A percentile compares a stretch with the other conserved stretches of the same genome.
phyloP scores from a whole-genome alignment of 2,888 invertebrate species.

The Pandemis heparana region DNA sequence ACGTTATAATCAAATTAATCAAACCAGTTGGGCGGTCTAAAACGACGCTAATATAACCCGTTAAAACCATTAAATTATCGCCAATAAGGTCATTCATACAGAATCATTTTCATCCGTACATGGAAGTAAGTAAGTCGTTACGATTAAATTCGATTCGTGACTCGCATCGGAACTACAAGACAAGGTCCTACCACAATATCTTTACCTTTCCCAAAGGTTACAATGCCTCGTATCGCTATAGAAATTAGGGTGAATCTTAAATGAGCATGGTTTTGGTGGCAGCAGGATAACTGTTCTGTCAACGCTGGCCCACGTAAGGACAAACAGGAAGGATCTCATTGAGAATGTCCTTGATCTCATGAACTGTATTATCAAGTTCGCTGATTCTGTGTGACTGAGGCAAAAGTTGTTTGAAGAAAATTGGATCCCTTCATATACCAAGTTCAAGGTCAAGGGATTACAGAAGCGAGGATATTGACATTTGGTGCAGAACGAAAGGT shows the following conservation, averaged over 20 bases:
- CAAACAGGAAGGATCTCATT: conserved; percentile 79
- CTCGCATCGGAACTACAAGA: conserved; percentile 61
- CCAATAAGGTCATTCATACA: conserved; percentile 46
- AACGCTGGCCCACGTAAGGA: conserved; percentile 58
- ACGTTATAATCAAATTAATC: background rate
- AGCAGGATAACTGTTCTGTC: conserved; percentile 40
- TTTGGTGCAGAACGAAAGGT: no score
- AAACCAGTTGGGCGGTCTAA: conserved; percentile 6
- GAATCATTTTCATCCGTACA: conserved; percentile 57
- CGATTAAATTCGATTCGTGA: conserved; percentile 73
- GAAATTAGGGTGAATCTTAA: conserved; percentile 52
- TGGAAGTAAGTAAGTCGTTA: conserved; percentile 64
- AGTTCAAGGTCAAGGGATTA: conserved; percentile 6
- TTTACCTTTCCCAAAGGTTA: conserved; percentile 41
- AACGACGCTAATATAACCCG: conserved; percentile 1
- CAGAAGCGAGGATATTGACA: no score
- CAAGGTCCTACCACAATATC: conserved; percentile 56
- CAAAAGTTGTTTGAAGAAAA: background rate
- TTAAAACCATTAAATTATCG: conserved; percentile 10
- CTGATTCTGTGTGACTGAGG: conserved; percentile 50
- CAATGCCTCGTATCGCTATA: conserved; percentile 49
- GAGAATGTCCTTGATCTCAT: conserved; percentile 55
- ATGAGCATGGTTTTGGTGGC: conserved; percentile 35
- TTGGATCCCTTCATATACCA: background rate
- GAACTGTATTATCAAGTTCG: conserved; percentile 58